Evolutionary conservation across 2,797 vertebrate genomes (phyloP).

Genomic region (Notolepis coatsorum): DNA sequence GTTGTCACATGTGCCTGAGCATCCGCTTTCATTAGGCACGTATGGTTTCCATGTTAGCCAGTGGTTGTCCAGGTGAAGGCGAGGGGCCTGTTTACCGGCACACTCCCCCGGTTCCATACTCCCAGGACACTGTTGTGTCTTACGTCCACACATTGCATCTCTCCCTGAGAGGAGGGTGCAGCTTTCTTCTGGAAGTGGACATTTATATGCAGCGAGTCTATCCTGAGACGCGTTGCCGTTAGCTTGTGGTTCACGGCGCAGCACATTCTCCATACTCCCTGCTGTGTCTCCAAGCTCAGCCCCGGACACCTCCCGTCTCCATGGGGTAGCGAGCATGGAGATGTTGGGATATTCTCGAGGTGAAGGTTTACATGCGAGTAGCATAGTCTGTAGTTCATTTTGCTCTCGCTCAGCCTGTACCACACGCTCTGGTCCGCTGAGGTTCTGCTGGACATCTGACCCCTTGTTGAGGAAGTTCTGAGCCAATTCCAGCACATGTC

Average conservation of each 20-base stretch:
- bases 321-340: neutral
- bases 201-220: neutral
- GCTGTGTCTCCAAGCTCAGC: neutral
- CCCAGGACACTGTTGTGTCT: conserved; percentile 23
- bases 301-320: neutral
- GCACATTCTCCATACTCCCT: neutral
- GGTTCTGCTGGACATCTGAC: conserved; percentile 18
- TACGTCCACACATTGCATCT: neutral
- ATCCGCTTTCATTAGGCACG: conserved; percentile 22
- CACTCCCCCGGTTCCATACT: neutral
- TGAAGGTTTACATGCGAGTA: neutral
- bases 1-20: conserved; percentile 4
- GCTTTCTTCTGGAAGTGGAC: neutral
- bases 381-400: neutral
- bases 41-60: neutral
- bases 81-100: conserved; percentile 3
- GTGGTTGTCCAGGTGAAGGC: neutral
- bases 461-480: conserved; percentile 56
- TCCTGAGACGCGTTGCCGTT: neutral
- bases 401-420: neutral
- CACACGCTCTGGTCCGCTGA: conserved; percentile 22
- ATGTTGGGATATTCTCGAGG: neutral
- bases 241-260: neutral
- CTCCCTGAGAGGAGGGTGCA: neutral
- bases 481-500: conserved; percentile 70